A percentile compares a stretch with the other conserved stretches of the same genome.
These are phyloP conservation scores for Cyprinus carpio DNA, from an alignment of 2,113 vertebrate species.

Conservation along the genomic window DNA sequence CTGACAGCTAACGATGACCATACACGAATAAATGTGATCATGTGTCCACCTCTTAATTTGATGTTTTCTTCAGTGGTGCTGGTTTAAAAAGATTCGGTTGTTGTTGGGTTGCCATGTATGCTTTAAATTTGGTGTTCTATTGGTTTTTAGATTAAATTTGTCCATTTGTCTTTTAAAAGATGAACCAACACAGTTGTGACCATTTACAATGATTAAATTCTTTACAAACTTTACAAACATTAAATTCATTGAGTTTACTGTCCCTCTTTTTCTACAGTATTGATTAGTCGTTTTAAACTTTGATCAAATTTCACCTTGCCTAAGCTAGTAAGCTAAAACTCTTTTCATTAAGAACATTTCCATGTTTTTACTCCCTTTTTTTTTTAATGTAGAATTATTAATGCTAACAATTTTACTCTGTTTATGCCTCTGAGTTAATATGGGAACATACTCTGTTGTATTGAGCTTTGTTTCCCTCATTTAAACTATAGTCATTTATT, in stretches of 20 bases:
- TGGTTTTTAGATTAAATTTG: slow-evolving; percentile 19
- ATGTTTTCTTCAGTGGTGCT: slow-evolving; percentile 17
- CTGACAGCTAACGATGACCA: slow-evolving; percentile 6
- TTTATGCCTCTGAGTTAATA: too few relatives aligned
- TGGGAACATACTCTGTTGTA: neutral
- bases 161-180: slow-evolving; percentile 7
- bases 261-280: neutral
- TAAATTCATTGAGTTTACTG: neutral
- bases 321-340: neutral
- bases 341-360: neutral
- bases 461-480: neutral
- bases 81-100: neutral
- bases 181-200: neutral
- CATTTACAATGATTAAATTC: neutral
- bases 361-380: neutral
- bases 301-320: neutral
- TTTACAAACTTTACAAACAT: neutral
- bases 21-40: slow-evolving; percentile 31
- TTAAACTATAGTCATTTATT: neutral
- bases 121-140: neutral
- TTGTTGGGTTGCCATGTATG: neutral
- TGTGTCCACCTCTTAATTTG: slow-evolving; percentile 13
- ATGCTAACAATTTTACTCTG: too few relatives aligned
- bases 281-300: neutral
- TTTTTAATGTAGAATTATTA: neutral